Evolutionary conservation across 2,888 invertebrate species (phyloP).

Genomic region (Helicoverpa assulta): DNA sequence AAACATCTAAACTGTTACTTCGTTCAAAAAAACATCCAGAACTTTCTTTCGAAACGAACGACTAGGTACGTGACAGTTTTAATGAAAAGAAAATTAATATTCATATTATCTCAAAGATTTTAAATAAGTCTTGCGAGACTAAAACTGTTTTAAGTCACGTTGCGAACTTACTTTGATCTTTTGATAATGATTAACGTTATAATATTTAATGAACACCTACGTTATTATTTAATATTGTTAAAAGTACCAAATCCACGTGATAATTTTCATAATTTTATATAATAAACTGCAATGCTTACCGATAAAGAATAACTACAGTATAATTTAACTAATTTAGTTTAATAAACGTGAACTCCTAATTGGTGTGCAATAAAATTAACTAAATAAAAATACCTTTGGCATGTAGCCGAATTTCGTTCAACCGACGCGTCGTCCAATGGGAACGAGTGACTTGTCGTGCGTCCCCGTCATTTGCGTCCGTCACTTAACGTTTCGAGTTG

Average conservation of each 20-base stretch:
- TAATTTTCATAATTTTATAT: too few species aligned
- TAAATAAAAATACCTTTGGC: slow-evolving; percentile 6
- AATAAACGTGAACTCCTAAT: background rate
- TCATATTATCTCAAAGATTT: slow-evolving; percentile 13
- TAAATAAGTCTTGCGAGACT: slow-evolving; percentile 4
- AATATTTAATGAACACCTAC: background rate
- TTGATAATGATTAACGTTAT: slow-evolving; percentile 8
- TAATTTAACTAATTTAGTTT: too few species aligned
- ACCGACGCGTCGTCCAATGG: background rate
- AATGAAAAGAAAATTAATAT: slow-evolving; percentile 17
- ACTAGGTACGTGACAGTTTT: slow-evolving; percentile 38
- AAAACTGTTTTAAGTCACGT: background rate
- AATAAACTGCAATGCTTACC: too few species aligned
- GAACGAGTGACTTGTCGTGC: slow-evolving; percentile 33
- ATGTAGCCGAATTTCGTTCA: slow-evolving; percentile 16
- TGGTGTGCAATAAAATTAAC: background rate
- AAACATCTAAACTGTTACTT: slow-evolving; percentile 27
- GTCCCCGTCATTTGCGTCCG: slow-evolving; percentile 31
- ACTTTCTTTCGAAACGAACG: slow-evolving; percentile 14
- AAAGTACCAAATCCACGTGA: too few species aligned
- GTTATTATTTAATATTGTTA: background rate
- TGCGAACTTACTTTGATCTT: slow-evolving; percentile 17
- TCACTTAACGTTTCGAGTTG: slow-evolving; percentile 55
- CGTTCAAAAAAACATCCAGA: slow-evolving; percentile 15
- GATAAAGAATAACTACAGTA: too few species aligned